Conservation (phyloP, 2,113 vertebrate genomes). For the Athene cunicularia region DNA sequence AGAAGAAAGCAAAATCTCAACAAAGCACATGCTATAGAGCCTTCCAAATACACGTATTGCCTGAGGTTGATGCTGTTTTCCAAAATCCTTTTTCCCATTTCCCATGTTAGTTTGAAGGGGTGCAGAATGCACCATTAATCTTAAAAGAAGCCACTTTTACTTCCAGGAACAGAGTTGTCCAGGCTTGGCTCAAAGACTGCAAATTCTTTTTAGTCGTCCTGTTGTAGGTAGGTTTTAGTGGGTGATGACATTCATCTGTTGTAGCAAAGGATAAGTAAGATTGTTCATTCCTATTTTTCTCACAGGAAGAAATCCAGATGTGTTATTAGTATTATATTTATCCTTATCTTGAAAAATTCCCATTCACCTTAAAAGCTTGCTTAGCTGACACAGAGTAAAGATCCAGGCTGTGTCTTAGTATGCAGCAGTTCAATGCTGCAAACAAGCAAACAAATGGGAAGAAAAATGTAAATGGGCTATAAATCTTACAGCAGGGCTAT, state of each 20-base stretch:
- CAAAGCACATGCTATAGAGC: background rate
- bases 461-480: background rate
- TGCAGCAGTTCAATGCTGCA: background rate
- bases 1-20: background rate
- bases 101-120: slow-evolving; percentile 7
- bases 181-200: background rate
- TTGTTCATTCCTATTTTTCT: background rate
- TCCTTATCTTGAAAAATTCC: background rate
- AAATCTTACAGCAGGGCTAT: background rate
- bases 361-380: background rate
- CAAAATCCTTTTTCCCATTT: slow-evolving; percentile 50
- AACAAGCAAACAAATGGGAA: background rate
- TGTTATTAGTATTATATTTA: background rate
- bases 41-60: background rate
- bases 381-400: background rate
- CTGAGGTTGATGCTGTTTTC: slow-evolving; percentile 16
- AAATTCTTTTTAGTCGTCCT: background rate
- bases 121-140: slow-evolving; percentile 45
- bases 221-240: slow-evolving; percentile 52
- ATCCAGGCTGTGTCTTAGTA: background rate
- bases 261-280: slow-evolving; percentile 16
- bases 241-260: slow-evolving; percentile 48
- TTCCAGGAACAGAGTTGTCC: slow-evolving; percentile 4
- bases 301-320: slow-evolving; percentile 39
- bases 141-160: slow-evolving; percentile 38